Conservation (phyloP, 2,113 vertebrate species). For the Uria lomvia region DNA sequence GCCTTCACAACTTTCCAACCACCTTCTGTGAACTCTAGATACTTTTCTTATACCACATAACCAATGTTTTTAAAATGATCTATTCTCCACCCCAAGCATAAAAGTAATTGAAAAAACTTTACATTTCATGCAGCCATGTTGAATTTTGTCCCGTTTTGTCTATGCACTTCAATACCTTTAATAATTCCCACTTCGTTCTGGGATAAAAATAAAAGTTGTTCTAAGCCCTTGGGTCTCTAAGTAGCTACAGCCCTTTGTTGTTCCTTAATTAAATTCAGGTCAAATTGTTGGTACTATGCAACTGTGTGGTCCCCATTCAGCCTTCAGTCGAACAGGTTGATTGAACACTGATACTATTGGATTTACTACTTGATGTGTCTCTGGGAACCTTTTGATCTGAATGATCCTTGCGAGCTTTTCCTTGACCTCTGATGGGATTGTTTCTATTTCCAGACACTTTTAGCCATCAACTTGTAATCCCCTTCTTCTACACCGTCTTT, state of each 20-base stretch:
- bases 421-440: not conserved
- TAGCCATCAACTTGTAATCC: not conserved
- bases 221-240: not conserved
- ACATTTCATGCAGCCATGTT: not conserved
- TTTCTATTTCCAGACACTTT: not conserved
- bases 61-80: not conserved
- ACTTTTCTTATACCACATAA: not conserved
- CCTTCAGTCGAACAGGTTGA: not conserved
- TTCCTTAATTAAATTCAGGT: not conserved
- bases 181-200: not conserved
- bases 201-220: not conserved
- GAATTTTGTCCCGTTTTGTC: not conserved
- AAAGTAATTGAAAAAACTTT: not conserved
- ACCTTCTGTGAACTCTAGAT: not conserved
- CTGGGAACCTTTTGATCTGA: not conserved
- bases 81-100: not conserved
- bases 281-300: not conserved
- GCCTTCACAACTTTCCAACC: not conserved
- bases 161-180: not conserved
- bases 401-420: not conserved
- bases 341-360: not conserved
- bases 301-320: not conserved
- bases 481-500: not conserved
- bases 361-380: not conserved
- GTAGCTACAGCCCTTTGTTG: not conserved